Conservation (phyloP, 2,888 invertebrate genomes). For the Nebria brevicollis region DNA sequence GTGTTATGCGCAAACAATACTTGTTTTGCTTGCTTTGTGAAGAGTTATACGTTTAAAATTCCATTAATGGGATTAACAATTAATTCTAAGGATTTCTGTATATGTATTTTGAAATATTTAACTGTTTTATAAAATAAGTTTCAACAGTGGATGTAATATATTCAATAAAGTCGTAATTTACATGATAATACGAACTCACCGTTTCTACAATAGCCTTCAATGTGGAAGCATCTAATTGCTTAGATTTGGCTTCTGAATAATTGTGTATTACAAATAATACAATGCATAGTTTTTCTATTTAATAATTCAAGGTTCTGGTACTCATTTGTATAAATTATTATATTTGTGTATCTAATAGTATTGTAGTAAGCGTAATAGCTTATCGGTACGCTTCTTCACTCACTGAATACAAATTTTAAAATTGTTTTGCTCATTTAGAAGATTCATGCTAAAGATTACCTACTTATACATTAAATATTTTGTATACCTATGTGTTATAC, state of each 20-base stretch:
- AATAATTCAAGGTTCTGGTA: neutral
- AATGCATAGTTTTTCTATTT: neutral
- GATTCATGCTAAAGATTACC: neutral
- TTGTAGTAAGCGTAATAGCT: neutral
- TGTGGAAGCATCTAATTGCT: neutral
- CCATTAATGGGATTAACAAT: too few species aligned
- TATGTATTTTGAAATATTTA: neutral
- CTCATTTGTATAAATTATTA: neutral
- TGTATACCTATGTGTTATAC: neutral
- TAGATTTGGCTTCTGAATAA: neutral
- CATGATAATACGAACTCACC: neutral
- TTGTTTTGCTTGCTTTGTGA: too few species aligned
- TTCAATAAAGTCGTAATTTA: neutral
- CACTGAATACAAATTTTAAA: neutral
- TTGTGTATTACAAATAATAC: neutral
- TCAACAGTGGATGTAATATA: neutral
- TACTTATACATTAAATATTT: neutral
- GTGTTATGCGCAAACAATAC: too few species aligned
- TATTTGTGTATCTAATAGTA: neutral
- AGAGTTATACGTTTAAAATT: too few species aligned
- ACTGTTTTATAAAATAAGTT: too few species aligned
- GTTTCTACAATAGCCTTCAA: neutral
- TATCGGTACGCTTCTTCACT: neutral
- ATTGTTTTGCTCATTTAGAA: neutral
- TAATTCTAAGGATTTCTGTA: neutral